Base-by-base conservation (phyloP, 2,113 vertebrate species). In the Harpagus bidentatus region DNA sequence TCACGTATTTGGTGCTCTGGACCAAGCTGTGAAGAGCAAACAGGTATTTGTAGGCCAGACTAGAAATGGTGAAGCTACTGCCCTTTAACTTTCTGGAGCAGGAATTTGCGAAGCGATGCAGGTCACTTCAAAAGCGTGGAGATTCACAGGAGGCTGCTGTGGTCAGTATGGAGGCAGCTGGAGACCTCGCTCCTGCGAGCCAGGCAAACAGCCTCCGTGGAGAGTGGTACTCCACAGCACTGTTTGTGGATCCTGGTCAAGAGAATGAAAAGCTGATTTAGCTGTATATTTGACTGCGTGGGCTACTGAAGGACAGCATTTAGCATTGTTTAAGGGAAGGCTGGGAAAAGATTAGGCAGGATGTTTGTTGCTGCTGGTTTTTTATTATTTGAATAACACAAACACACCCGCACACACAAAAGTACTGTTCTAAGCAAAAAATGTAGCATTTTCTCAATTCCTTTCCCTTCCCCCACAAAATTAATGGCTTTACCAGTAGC, bases 351-450 rank as follows among this genome's bases (percentile, higher is more conserved):
- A 66, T 82, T 95, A 78, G n/a, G 53, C 21, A 80, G 58, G n/a
- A 62, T 78, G 42, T 32, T 77, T 77, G 16, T 40, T 66, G 62
- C 59, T 87, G 87, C 0, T 94, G 66, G 40, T 59, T 82, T 91
- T 91, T 90, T 83, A 23, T 72, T 84, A 69, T 82, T 86, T 91
- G 82, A 88, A 88, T 94, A 96, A 88, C 34, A 36, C 20, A 59
- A 86, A 70, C 61, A 48, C 19, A 92, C 47, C 4, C 0, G 1
- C 47, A 59, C 61, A 45, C 16, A 32, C 3, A 29, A 40, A 95
- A 95, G 23, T 73, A 66, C 93, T 47, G 25, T 56, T 91, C 84
- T 90, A 94, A 95, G 95, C 62, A 93, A 93, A 94, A 93, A 95
- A 34, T 3, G 15, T 34, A 80, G 48, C 78, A 56, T 93, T 95